phyloP scores from a whole-genome alignment of 2,113 vertebrate species.

The Brienomyrus longianalis region DNA sequence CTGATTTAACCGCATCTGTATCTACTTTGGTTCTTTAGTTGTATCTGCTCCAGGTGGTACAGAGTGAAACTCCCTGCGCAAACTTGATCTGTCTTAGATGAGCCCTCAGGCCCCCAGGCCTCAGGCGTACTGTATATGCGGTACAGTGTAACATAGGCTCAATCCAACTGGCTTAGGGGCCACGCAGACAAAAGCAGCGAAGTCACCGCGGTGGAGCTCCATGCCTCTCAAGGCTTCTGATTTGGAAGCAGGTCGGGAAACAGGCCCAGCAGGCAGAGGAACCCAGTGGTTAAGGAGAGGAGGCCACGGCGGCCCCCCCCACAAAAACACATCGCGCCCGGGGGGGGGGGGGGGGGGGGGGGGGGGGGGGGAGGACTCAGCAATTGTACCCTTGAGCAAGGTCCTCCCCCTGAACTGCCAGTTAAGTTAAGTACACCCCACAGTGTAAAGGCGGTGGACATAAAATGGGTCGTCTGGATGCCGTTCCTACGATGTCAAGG shows the following conservation, averaged over 20 bases:
- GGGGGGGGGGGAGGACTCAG: background rate
- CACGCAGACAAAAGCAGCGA: background rate
- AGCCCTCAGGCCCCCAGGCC: background rate
- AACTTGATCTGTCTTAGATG: background rate
- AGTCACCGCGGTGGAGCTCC: background rate
- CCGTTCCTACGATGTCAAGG: background rate
- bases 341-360: background rate
- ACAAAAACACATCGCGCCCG: too few species aligned
- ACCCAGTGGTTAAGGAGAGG: background rate
- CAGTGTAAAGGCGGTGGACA: background rate
- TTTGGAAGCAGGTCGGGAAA: background rate
- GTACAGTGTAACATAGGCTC: background rate
- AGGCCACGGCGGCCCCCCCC: too few species aligned
- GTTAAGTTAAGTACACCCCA: background rate
- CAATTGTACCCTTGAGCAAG: conserved; percentile 6
- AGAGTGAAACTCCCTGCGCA: background rate
- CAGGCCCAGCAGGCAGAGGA: background rate
- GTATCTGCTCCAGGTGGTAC: background rate
- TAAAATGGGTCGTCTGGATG: background rate
- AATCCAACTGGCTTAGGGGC: background rate
- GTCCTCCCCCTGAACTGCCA: background rate
- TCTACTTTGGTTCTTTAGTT: background rate
- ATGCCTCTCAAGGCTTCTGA: background rate
- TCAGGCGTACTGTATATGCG: background rate
- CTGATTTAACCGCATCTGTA: background rate